Conservation (phyloP, 2,797 vertebrate species). For the Gobio occitaniae region DNA sequence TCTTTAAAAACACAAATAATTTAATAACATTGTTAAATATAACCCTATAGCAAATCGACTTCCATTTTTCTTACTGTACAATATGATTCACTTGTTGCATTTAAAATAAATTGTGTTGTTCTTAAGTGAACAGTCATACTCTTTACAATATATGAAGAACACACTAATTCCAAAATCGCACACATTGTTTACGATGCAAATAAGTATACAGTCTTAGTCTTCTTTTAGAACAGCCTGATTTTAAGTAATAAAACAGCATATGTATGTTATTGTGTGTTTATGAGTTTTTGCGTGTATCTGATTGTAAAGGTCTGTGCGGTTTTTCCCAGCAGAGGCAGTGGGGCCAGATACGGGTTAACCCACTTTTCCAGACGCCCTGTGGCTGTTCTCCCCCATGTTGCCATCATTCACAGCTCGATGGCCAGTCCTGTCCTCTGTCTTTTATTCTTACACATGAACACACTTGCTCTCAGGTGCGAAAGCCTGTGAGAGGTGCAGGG, state of each 20-base stretch:
- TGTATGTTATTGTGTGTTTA: not conserved
- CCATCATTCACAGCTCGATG: constrained; percentile 35
- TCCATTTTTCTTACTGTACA: too few relatives aligned
- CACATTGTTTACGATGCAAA: not conserved
- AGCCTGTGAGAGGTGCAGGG: constrained; percentile 2
- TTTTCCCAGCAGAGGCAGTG: constrained; percentile 14
- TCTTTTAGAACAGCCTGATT: not conserved
- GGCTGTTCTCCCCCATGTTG: constrained; percentile 15
- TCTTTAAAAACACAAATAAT: not conserved
- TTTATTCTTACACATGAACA: constrained; percentile 4
- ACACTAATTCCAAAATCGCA: not conserved
- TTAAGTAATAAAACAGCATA: not conserved
- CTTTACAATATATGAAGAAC: not conserved
- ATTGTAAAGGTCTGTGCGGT: not conserved
- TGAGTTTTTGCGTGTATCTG: not conserved
- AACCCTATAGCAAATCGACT: not conserved
- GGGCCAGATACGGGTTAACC: constrained; percentile 36
- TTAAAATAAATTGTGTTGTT: not conserved
- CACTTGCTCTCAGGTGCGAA: constrained; percentile 31
- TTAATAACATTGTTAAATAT: not conserved
- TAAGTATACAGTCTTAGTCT: not conserved
- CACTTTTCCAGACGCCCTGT: constrained; percentile 40
- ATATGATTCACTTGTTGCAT: too few relatives aligned
- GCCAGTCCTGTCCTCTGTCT: constrained; percentile 22
- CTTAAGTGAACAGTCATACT: not conserved